Base-by-base conservation (phyloP, 2,888 invertebrate genomes). In the Scaptomyza parva region DNA sequence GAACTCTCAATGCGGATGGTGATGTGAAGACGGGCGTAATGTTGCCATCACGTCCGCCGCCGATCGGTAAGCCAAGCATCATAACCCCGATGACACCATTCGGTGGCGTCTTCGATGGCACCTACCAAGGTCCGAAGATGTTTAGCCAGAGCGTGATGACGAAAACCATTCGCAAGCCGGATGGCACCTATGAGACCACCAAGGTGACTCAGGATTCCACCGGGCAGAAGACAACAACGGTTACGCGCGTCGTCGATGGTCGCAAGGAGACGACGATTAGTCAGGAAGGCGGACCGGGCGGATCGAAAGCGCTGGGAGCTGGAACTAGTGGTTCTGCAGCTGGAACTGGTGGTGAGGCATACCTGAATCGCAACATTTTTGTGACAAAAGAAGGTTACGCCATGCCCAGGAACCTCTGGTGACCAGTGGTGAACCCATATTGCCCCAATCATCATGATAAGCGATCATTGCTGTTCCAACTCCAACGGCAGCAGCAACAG, bases 191-290 rank as follows among this genome's bases (percentile, higher is more conserved):
- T 59, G 94, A 94, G 90, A 93, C 93, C 26, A 93, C 92, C 43
- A 92, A 92, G 78, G 92, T 93, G 18, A 91, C 93, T 1, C 92
- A 91, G 78, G 94, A 94, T 77, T 92, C 92, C 11, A 91, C 93
- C 39, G 95, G 95, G 0, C 94, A 93, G 77, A 92, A 93, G 73
- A 93, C 94, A 76, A 94, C 93, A 11, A 93, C 92, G n/a, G 89
- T 94, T 30, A 93, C 93, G 20, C 90, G 91, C 24, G 85, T 88
- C 20, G 70, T 88, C 2, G 80, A 91, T 61, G 92, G 92, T 0
- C 89, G 90, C 63, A 83, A 89, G 26, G 91, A 92, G 81, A 91
- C 90, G 2, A 69, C 86, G 2, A 89, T 91, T 0, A 88, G 88
- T 14, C 78, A 89, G 35, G 88, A 86, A 14, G 70, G 75, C 7